Evolutionary conservation across 2,797 vertebrate genomes (phyloP).

Genomic region (Heteromormyrus szaboi): DNA sequence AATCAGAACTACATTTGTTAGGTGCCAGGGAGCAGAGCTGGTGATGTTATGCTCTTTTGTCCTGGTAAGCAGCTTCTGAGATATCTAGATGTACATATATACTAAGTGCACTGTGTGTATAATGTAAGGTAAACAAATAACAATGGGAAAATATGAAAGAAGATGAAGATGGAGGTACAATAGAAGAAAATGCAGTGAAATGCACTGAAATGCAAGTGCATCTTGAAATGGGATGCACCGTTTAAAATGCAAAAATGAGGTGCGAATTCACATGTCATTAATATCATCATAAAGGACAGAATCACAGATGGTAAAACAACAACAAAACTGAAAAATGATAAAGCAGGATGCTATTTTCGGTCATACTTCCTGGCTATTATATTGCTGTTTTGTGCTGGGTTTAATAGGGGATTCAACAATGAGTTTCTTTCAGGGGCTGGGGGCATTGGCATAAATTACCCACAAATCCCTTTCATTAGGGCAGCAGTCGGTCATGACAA

Average conservation of each 20-base stretch:
- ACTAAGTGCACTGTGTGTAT: neutral
- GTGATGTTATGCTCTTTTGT: neutral
- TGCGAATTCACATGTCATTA: neutral
- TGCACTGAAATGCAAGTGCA: neutral
- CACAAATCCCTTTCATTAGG: neutral
- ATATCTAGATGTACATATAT: neutral
- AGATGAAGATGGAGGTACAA: neutral
- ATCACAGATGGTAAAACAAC: neutral
- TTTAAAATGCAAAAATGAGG: neutral
- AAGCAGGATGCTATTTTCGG: neutral
- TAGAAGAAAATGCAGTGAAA: neutral
- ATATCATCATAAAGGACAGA: neutral
- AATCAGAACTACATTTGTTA: neutral
- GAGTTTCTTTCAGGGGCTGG: neutral
- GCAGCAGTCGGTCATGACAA: neutral
- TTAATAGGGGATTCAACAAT: neutral
- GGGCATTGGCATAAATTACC: neutral
- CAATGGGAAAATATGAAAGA: neutral
- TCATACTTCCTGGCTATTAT: neutral
- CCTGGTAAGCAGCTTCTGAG: neutral
- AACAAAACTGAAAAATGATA: neutral
- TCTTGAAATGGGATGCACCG: neutral
- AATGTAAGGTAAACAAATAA: neutral
- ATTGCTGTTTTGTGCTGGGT: neutral
- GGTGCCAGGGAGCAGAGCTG: neutral